Base-by-base conservation (phyloP, 2,888 invertebrate genomes). In the Temnothorax rugatulus region DNA sequence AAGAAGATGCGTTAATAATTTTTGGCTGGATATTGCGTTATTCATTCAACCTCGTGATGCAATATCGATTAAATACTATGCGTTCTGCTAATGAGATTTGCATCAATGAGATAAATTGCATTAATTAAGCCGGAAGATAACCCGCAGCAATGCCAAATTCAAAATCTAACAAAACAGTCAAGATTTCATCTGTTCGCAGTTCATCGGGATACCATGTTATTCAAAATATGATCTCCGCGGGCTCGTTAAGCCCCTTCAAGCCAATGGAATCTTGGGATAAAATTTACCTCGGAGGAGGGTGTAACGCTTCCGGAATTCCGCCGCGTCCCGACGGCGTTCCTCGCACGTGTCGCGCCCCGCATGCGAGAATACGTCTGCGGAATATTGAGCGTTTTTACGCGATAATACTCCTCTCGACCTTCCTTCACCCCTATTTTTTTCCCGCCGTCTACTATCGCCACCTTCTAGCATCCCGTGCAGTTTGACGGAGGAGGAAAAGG, bases 371-470 rank as follows among this genome's bases (percentile, higher is more conserved):
- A 81, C 84, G 89, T 76, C 68, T 63, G 57, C 69, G 73, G 87
- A 89, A 90, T 88, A 89, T 90, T 74, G 88, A 89, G 59, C 82
- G 82, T 83, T 90, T 87, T 84, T 77, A 61, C 34, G 61, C 15
- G 50, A 61, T 29, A 68, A 54, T 63, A 57, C 29, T 52, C 38
- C 38, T 52, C 25, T n/a, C 77, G 59, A 74, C 13, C 59, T 84
- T 41, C 54, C 41, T n/a, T 29, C 18, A 7, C 21, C 50, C 50
- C 7, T 61, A 77, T 47, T 69, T 71, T 69, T 44, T 34, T 47
- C 44, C 50, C 11, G 2, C 47, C 44, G 8, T 38, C 34, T 18
- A 84, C 68, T 52, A 66, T 52, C 25, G 54, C 52, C 69, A 29
- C 41, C 13, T 54, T n/a, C 38, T 54, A 41, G 13, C 25, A 54